phyloP scores from a whole-genome alignment of 2,113 vertebrate genomes.

The Brevimyrus niger region DNA sequence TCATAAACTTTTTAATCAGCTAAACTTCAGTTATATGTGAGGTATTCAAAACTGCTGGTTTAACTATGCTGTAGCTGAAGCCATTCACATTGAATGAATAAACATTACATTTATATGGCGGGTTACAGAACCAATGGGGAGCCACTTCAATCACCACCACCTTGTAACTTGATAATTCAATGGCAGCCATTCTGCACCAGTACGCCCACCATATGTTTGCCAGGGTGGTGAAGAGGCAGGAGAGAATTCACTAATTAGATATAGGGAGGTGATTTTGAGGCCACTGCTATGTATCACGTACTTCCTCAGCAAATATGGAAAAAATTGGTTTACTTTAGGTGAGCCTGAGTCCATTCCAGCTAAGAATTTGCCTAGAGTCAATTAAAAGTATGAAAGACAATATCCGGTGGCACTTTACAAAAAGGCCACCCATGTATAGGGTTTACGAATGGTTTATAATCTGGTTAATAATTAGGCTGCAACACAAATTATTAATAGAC shows the following conservation, averaged over 20 bases:
- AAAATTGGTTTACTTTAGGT: background rate
- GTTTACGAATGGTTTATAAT: too few relatives aligned
- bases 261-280: too few relatives aligned
- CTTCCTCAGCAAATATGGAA: background rate
- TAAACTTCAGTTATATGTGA: background rate
- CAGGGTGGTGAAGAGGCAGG: too few relatives aligned
- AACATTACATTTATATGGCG: too few relatives aligned
- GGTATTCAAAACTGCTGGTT: background rate
- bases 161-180: background rate
- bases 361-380: background rate
- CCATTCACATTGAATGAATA: background rate
- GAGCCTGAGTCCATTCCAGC: background rate
- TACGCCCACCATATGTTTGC: too few relatives aligned
- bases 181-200: too few relatives aligned
- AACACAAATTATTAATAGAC: too few relatives aligned
- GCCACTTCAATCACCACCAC: background rate
- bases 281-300: background rate
- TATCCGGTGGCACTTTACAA: background rate
- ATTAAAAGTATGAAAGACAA: background rate
- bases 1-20: background rate
- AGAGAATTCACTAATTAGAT: too few relatives aligned
- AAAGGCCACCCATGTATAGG: too few relatives aligned
- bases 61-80: background rate
- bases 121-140: too few relatives aligned
- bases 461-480: too few relatives aligned